These are phyloP conservation scores for Taenioides sp. DNA, from an alignment of 2,797 vertebrate genomes.

Conservation along the genomic window DNA sequence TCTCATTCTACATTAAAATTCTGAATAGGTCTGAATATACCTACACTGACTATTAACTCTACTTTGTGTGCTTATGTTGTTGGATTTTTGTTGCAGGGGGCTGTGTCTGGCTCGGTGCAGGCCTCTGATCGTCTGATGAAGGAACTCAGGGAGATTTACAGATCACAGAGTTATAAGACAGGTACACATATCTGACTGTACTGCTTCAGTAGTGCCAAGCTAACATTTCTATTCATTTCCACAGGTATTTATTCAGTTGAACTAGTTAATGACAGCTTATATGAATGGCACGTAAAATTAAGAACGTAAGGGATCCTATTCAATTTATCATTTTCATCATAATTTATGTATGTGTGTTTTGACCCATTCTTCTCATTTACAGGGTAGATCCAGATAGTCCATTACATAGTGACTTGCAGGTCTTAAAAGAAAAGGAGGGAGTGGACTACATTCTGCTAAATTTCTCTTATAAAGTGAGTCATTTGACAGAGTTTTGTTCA, in stretches of 20 bases:
- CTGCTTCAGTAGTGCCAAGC: not conserved
- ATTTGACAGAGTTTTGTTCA: not conserved
- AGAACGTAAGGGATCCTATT: conserved; percentile 88
- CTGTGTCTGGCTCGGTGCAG: conserved; percentile 97
- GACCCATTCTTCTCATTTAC: conserved; percentile 22
- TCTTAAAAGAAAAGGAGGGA: conserved; percentile 98
- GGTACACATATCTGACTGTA: conserved; percentile 68
- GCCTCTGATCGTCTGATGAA: conserved; percentile 99
- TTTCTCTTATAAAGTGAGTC: conserved; percentile 98
- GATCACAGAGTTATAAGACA: conserved; percentile 98
- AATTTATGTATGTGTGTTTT: not conserved
- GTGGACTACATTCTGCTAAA: conserved; percentile 99
- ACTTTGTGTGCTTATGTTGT: not conserved
- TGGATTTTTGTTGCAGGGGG: conserved; percentile 80
- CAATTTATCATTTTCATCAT: not conserved
- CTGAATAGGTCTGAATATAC: too few relatives aligned
- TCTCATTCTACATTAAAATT: not conserved
- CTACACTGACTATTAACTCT: too few relatives aligned
- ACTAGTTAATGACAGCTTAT: conserved; percentile 96
- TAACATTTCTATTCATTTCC: conserved; percentile 8
- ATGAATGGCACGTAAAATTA: conserved; percentile 98
- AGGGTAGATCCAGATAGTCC: conserved; percentile 98
- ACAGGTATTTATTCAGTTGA: conserved; percentile 98
- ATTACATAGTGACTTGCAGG: conserved; percentile 95
- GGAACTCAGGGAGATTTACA: conserved; percentile 98